Conservation (phyloP, 2,113 vertebrate genomes). For the Progne subis region DNA sequence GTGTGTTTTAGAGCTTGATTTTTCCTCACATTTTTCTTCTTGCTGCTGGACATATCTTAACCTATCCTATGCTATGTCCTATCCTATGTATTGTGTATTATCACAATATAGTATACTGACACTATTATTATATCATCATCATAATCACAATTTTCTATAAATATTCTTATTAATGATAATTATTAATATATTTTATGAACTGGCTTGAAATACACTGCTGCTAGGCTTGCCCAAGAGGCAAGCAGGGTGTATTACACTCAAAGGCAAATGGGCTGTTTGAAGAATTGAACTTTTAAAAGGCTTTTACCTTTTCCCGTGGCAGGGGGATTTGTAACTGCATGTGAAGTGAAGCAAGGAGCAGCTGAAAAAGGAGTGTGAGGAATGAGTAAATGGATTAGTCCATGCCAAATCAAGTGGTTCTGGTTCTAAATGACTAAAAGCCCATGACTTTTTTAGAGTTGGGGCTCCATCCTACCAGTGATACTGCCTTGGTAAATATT, state of each 20-base stretch:
- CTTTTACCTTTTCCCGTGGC: not conserved
- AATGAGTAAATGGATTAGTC: conserved; percentile 23
- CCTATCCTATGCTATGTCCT: not conserved
- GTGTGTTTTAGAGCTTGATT: not conserved
- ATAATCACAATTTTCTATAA: not conserved
- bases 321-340: not conserved
- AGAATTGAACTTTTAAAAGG: not conserved
- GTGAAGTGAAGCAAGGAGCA: not conserved
- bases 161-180: not conserved
- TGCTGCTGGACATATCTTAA: not conserved
- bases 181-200: not conserved
- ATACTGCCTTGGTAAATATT: not conserved
- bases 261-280: not conserved
- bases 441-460: not conserved
- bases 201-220: not conserved
- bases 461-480: not conserved
- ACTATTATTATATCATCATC: not conserved
- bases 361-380: conserved; percentile 1
- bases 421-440: conserved; percentile 28
- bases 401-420: conserved; percentile 32
- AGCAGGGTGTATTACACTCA: not conserved
- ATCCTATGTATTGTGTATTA: not conserved
- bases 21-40: not conserved
- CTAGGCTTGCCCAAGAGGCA: not conserved
- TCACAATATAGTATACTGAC: not conserved